Evolutionary conservation across 2,113 vertebrate genomes (phyloP).

Genomic region (Aix galericulata): DNA sequence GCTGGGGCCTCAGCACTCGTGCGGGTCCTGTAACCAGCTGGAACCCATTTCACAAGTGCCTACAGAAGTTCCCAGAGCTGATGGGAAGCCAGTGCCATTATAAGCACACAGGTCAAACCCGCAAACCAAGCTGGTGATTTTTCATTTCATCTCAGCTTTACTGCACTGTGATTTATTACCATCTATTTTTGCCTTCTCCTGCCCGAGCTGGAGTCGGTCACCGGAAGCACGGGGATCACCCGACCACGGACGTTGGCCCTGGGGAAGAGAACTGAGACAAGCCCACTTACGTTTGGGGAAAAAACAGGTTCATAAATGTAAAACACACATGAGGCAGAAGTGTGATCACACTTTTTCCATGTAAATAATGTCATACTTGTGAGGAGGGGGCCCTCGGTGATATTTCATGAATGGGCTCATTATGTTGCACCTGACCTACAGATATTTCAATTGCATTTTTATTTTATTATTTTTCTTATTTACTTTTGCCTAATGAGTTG

Average conservation of each 20-base stretch:
- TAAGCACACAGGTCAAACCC: conserved; percentile 19
- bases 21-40: neutral
- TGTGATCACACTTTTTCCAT: conserved; percentile 68
- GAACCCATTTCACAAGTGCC: neutral
- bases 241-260: neutral
- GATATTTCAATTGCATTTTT: conserved; percentile 60
- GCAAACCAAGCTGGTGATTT: conserved; percentile 5
- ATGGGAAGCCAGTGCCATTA: neutral
- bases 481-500: conserved; percentile 40
- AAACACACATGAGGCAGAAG: conserved; percentile 50
- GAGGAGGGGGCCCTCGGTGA: conserved; percentile 41
- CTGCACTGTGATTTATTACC: conserved; percentile 58
- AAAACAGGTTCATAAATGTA: conserved; percentile 59
- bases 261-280: conserved; percentile 45
- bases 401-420: conserved; percentile 71
- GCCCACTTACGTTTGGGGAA: neutral
- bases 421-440: conserved; percentile 73
- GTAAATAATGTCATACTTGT: conserved; percentile 75
- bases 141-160: conserved; percentile 56
- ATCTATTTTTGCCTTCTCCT: conserved; percentile 63
- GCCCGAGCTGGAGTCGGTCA: conserved; percentile 3
- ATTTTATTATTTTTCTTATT: conserved; percentile 41
- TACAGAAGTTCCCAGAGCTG: neutral
- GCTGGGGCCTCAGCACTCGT: neutral
- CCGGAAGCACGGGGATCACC: neutral